A percentile compares a stretch with the other conserved stretches of the same genome.
Evolutionary conservation across 1,140 invertebrate genomes (phyloP).

Genomic region (Periplaneta americana): DNA sequence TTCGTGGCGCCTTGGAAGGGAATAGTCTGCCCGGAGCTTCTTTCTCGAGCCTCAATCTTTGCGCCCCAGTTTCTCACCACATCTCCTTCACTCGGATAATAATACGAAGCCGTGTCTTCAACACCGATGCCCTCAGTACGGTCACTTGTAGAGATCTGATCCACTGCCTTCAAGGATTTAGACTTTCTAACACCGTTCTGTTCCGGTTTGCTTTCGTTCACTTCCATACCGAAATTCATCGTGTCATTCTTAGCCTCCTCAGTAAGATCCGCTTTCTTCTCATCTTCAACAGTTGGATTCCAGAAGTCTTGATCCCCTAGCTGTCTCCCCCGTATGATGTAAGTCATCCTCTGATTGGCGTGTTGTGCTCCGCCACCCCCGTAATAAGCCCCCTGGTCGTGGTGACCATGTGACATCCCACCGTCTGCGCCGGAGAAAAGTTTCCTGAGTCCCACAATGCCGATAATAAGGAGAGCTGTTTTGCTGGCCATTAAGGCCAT

Average conservation of each 20-base stretch:
- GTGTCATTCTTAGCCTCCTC: too few species aligned
- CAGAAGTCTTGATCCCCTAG: background rate
- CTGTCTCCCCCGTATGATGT: background rate
- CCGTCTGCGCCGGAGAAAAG: conserved; percentile 18
- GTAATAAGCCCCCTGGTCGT: background rate
- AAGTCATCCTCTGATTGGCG: background rate
- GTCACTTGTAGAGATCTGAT: too few species aligned
- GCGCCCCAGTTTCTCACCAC: too few species aligned
- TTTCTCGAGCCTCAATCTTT: too few species aligned
- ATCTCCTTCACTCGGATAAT: too few species aligned
- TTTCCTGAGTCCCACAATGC: conserved; percentile 34
- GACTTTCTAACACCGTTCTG: too few species aligned
- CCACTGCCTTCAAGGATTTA: background rate
- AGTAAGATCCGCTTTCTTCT: background rate
- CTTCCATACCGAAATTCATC: too few species aligned
- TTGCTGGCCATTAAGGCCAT: conserved; percentile 29
- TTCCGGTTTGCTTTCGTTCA: too few species aligned
- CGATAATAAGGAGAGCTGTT: conserved; percentile 24
- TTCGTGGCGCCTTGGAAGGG: too few species aligned
- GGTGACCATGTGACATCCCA: background rate
- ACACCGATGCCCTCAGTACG: too few species aligned
- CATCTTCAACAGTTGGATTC: background rate
- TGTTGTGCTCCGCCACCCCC: background rate
- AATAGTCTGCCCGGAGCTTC: too few species aligned
- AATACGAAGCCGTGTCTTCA: too few species aligned